Percentiles rank a stretch among this genome's conserved stretches.
These are phyloP conservation scores for Platysternon megacephalum DNA, from an alignment of 2,113 vertebrate species.

Conservation along the genomic window DNA sequence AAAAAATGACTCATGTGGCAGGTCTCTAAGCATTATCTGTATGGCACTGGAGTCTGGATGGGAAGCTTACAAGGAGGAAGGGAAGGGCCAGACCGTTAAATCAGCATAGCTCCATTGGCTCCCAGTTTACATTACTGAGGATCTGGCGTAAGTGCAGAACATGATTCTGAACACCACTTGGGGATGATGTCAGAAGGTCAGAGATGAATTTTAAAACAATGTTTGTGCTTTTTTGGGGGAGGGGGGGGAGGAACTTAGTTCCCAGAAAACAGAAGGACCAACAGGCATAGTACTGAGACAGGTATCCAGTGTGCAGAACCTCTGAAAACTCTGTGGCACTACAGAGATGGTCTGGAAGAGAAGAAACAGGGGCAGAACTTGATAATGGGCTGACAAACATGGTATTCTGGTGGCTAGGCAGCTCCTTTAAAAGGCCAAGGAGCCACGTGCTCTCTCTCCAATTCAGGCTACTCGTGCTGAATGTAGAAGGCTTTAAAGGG, in stretches of 20 bases:
- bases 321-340: background rate
- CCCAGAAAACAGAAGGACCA: background rate
- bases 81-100: background rate
- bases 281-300: background rate
- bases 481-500: slow-evolving; percentile 28
- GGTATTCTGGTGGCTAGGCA: background rate
- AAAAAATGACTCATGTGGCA: background rate
- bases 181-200: background rate
- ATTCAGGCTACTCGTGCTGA: background rate
- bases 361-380: background rate
- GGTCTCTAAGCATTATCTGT: background rate
- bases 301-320: background rate
- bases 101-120: background rate
- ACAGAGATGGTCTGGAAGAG: background rate
- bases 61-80: accelerated
- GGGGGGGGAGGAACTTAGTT: background rate
- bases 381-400: background rate
- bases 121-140: background rate
- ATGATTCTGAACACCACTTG: background rate
- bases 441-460: background rate
- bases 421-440: background rate
- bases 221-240: background rate
- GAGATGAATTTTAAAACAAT: background rate
- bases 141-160: background rate
- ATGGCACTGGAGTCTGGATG: background rate